phyloP scores from a whole-genome alignment of 2,888 invertebrate species.

The Proisotoma minuta region DNA sequence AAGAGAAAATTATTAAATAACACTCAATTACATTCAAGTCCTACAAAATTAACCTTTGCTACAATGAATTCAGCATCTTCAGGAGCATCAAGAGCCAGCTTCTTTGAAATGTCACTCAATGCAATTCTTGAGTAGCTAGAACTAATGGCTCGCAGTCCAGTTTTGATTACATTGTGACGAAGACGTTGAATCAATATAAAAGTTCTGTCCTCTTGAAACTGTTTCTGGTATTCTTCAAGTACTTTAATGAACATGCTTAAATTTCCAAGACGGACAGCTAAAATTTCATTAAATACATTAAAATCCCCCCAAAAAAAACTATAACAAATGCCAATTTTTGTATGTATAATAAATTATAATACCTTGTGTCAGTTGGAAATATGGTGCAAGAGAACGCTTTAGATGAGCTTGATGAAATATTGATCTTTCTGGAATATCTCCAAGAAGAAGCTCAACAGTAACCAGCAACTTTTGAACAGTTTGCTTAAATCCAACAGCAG shows the following conservation, averaged over 20 bases:
- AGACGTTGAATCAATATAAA: constrained; percentile 91
- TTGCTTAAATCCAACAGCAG: constrained; percentile 98
- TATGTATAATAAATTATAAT: background rate
- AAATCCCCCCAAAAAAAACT: background rate
- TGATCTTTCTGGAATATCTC: constrained; percentile 95
- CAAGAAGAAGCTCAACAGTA: constrained; percentile 87
- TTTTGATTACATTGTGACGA: constrained; percentile 98
- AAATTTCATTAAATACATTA: constrained; percentile 9
- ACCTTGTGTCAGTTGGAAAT: constrained; percentile 91
- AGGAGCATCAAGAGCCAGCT: constrained; percentile 86
- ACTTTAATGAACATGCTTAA: constrained; percentile 90
- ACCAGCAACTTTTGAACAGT: constrained; percentile 90
- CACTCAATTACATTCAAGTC: background rate
- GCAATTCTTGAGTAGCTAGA: constrained; percentile 94
- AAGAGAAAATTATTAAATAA: background rate
- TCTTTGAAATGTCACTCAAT: constrained; percentile 87
- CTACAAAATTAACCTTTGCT: constrained; percentile 63
- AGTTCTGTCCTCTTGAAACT: constrained; percentile 90
- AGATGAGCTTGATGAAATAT: constrained; percentile 88
- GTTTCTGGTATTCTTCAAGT: constrained; percentile 79
- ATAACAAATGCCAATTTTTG: no score
- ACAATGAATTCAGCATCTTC: constrained; percentile 99
- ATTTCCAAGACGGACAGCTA: constrained; percentile 87
- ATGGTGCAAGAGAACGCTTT: constrained; percentile 83
- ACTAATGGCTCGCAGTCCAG: constrained; percentile 92